Base-by-base conservation (phyloP, 2,113 vertebrate species). In the Lycocorax pyrrhopterus region DNA sequence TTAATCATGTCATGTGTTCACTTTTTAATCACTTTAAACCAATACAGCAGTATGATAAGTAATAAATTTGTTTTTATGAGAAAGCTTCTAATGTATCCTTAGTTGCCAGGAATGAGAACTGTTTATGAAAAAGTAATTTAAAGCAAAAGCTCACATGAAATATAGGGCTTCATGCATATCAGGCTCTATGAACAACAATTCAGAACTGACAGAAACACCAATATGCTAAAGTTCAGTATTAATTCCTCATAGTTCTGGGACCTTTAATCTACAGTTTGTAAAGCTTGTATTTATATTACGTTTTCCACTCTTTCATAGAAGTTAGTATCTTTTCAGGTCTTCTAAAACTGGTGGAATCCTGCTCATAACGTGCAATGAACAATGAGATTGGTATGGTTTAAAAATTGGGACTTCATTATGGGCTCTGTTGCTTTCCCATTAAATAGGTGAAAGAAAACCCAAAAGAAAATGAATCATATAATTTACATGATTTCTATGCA, bases 51-150 rank as follows among this genome's bases (percentile, higher is more conserved):
- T 47, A 90, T 46, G 58, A 35, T 69, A 81, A 93, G 56, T 84
- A 92, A 86, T 84, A 93, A 63, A 82, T 86, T 88, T n/a, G 23
- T 11, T 91, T 93, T 90, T 84, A 71, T 92, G 90, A 75, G 72
- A 78, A 84, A 72, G 68, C 56, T 72, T 87, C 69, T 82, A 20
- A 79, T 69, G 29, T 62, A 44, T 43, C 37, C 19, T 75, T 46
- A 37, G 29, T 59, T 95, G 72, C 56, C 67, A 93, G 39, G 59
- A 89, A 66, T 62, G 62, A 90, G 87, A 83, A 71, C 12, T 82
- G 32, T 87, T 94, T 69, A 71, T 64, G 60, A 95, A 89, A 84
- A 81, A 69, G 25, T 84, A 69, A 91, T 88, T 39, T 74, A 39
- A 69, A 95, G 53, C 46, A 72, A 76, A 94, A 91, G 62, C 77